phyloP scores from a whole-genome alignment of 64 coral and sea anemone species.

The Trachythela sp. region DNA sequence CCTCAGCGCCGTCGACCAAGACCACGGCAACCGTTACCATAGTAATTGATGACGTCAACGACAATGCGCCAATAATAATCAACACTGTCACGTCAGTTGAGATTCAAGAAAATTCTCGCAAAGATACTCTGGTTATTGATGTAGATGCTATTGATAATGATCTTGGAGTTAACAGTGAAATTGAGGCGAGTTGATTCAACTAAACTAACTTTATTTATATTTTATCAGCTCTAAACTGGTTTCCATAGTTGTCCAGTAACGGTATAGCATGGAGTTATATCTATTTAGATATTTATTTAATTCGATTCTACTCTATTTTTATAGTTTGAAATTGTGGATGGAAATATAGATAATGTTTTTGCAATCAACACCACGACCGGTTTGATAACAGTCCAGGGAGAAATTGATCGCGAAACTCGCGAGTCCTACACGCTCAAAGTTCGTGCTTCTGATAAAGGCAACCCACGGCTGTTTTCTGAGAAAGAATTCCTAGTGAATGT shows the following conservation, averaged over 20 bases:
- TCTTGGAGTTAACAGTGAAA: constrained; percentile 22
- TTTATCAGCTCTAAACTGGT: too few species aligned
- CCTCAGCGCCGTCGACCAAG: not conserved
- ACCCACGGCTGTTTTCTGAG: not conserved
- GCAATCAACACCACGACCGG: not conserved
- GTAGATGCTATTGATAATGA: constrained; percentile 83
- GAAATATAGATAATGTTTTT: not conserved
- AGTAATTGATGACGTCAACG: constrained; percentile 74
- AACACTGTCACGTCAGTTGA: constrained; percentile 30
- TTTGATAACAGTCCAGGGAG: not conserved
- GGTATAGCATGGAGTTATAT: too few species aligned
- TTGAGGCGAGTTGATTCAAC: not conserved
- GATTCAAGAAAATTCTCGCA: constrained; percentile 68
- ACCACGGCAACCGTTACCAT: constrained; percentile 35
- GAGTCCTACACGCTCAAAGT: not conserved
- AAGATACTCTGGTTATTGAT: constrained; percentile 65
- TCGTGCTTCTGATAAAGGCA: constrained; percentile 11
- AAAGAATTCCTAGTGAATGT: not conserved
- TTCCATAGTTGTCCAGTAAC: too few species aligned
- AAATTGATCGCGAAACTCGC: not conserved
- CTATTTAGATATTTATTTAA: too few species aligned
- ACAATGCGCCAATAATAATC: constrained; percentile 67
- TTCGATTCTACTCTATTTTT: not conserved
- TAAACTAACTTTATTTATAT: too few species aligned
- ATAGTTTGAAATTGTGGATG: not conserved